Evolutionary conservation across 2,797 vertebrate species (phyloP).

Genomic region (Cyclopterus lumpus): DNA sequence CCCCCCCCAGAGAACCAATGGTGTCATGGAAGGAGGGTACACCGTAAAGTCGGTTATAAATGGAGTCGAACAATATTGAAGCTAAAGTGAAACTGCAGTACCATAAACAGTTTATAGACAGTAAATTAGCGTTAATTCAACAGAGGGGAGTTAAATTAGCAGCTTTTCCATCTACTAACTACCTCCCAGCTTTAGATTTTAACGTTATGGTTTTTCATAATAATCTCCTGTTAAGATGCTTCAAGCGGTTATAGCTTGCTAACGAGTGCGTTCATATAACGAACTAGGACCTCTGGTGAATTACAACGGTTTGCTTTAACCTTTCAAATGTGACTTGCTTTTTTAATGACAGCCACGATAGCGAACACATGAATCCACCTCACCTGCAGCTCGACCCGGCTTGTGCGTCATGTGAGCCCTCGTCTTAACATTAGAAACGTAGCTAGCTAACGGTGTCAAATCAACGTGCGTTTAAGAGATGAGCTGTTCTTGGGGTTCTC

Average conservation of each 20-base stretch:
- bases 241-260: background rate
- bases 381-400: accelerated
- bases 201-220: background rate
- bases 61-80: background rate
- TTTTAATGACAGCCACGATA: background rate
- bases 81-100: background rate
- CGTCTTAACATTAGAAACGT: background rate
- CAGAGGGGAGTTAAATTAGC: background rate
- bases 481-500: background rate
- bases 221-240: background rate
- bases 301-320: background rate
- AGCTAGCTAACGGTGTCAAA: background rate
- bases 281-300: background rate
- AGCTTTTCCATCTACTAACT: background rate
- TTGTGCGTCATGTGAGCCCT: no score
- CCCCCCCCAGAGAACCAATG: no score
- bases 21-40: background rate
- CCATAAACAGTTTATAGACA: background rate
- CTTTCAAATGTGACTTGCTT: background rate
- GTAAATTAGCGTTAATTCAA: background rate
- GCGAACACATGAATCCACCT: background rate
- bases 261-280: background rate
- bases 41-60: background rate
- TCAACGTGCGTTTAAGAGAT: background rate
- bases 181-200: background rate